These are phyloP conservation scores for Sesamia inferens DNA, from an alignment of 2,888 invertebrate genomes.

Conservation along the genomic window DNA sequence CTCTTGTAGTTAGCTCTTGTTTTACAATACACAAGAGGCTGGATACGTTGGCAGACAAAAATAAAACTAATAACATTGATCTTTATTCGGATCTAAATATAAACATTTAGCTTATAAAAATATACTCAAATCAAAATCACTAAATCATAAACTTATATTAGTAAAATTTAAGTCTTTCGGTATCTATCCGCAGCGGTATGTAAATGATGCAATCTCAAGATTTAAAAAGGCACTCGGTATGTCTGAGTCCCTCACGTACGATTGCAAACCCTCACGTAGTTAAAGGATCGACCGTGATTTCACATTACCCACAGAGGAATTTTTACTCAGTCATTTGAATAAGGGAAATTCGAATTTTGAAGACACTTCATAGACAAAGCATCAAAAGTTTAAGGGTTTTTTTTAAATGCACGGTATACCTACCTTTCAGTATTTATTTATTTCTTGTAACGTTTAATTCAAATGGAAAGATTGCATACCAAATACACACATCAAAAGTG, in stretches of 20 bases:
- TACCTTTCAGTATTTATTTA: neutral
- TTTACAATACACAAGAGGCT: neutral
- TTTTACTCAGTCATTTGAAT: conserved; percentile 19
- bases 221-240: conserved; percentile 19
- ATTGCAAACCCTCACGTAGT: conserved; percentile 38
- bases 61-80: neutral
- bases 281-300: conserved; percentile 36
- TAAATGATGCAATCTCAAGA: conserved; percentile 28
- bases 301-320: conserved; percentile 13
- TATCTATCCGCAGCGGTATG: neutral
- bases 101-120: too few relatives aligned
- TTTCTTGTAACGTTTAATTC: neutral
- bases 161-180: neutral
- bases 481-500: too few relatives aligned
- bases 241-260: conserved; percentile 33
- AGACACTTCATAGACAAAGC: neutral
- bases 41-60: neutral
- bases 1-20: neutral
- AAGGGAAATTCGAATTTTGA: neutral
- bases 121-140: too few relatives aligned
- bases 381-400: neutral
- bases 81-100: neutral
- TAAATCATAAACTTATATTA: neutral
- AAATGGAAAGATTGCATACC: neutral
- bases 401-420: neutral